phyloP scores from a whole-genome alignment of 2,113 vertebrate genomes.

The Pipra filicauda region DNA sequence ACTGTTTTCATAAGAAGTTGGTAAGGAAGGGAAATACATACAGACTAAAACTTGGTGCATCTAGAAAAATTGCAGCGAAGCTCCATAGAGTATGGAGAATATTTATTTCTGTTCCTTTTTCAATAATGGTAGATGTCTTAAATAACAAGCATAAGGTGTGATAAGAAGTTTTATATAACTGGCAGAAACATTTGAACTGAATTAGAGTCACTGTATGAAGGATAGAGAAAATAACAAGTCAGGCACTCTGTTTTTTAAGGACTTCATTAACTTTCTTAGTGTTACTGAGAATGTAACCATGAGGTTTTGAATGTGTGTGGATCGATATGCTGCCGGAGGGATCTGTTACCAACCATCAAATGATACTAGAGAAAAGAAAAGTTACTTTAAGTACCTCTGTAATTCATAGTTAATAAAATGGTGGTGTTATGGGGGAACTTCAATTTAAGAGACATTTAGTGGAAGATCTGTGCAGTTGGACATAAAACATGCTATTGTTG shows the following conservation, averaged over 20 bases:
- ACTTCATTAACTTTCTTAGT: constrained; percentile 19
- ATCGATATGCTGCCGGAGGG: background rate
- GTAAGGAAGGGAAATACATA: background rate
- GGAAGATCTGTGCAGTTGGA: constrained; percentile 11
- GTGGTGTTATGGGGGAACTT: constrained; percentile 15
- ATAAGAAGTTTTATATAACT: background rate
- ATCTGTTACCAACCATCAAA: constrained; percentile 10
- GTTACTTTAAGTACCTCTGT: constrained; percentile 33
- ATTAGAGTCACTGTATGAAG: background rate
- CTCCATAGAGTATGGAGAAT: background rate
- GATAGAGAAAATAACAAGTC: background rate
- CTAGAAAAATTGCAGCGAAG: background rate
- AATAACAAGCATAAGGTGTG: background rate
- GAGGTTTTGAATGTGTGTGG: background rate
- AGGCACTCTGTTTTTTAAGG: background rate
- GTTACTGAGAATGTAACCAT: background rate
- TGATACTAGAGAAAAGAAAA: background rate
- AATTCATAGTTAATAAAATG: constrained; percentile 57
- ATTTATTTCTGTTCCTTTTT: background rate
- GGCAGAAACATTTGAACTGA: background rate
- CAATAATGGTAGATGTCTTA: background rate
- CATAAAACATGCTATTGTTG: constrained; percentile 48
- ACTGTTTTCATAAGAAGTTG: background rate
- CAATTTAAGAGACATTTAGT: constrained; percentile 27
- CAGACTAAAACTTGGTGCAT: background rate